Evolutionary conservation across 2,797 vertebrate genomes (phyloP).

Genomic region (Myotis findleyi): DNA sequence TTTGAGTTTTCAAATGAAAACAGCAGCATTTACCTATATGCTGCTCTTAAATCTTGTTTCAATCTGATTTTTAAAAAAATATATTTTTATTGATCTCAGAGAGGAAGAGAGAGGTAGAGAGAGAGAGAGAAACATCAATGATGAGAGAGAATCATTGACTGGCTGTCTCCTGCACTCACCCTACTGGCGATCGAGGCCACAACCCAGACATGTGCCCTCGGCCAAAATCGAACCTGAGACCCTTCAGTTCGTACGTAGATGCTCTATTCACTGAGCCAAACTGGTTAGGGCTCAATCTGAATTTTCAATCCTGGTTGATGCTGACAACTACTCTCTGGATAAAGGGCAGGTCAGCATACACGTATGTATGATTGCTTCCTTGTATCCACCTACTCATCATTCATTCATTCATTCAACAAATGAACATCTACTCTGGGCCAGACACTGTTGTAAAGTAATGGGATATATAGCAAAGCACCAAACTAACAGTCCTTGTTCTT

Average conservation of each 20-base stretch:
- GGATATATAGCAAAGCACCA: not conserved
- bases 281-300: not conserved
- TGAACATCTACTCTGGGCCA: not conserved
- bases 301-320: not conserved
- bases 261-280: too few relatives aligned
- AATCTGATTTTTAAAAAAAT: not conserved
- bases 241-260: too few relatives aligned
- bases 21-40: not conserved
- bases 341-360: not conserved
- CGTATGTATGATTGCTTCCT: not conserved
- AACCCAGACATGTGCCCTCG: too few relatives aligned
- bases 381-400: not conserved
- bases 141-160: too few relatives aligned
- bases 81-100: too few relatives aligned
- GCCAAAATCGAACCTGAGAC: too few relatives aligned
- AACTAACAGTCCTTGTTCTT: not conserved
- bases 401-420: not conserved
- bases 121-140: too few relatives aligned
- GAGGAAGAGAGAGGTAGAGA: too few relatives aligned
- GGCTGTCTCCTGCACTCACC: too few relatives aligned
- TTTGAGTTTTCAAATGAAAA: not conserved
- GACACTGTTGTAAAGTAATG: not conserved
- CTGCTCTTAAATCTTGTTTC: conserved; percentile 50
- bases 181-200: too few relatives aligned
- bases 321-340: not conserved